Percentiles rank a stretch among this genome's conserved stretches.
Conservation (phyloP, 2,113 vertebrate genomes). For the Okapia johnstoni region DNA sequence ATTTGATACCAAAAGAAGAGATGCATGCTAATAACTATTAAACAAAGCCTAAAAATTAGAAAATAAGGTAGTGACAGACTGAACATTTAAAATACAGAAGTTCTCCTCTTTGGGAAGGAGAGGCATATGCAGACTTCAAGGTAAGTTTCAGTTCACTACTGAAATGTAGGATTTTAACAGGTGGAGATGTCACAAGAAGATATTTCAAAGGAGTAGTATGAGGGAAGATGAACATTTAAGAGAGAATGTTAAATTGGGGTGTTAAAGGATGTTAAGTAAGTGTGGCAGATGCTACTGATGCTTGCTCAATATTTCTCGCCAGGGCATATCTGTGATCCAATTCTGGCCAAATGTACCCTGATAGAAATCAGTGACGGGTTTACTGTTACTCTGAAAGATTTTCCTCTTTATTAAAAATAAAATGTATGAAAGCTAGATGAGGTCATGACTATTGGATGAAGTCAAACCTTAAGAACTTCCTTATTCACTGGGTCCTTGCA, state of each 20-base stretch:
- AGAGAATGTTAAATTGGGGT: neutral
- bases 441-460: neutral
- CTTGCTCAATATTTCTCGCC: neutral
- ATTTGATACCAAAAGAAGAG: neutral
- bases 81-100: neutral
- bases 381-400: neutral
- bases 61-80: neutral
- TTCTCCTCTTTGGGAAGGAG: neutral
- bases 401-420: neutral
- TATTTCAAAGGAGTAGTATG: neutral
- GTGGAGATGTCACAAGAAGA: neutral
- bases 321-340: neutral
- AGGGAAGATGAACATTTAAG: neutral
- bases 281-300: neutral
- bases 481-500: neutral
- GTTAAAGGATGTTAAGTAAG: neutral
- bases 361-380: fast-evolving
- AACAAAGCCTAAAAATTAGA: neutral
- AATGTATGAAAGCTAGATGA: neutral
- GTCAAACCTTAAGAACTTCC: neutral
- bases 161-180: neutral
- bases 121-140: neutral
- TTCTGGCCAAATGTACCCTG: neutral
- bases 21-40: neutral
- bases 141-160: neutral